Evolutionary conservation across 2,113 vertebrate genomes (phyloP).

Genomic region (Pseudopipra pipra): DNA sequence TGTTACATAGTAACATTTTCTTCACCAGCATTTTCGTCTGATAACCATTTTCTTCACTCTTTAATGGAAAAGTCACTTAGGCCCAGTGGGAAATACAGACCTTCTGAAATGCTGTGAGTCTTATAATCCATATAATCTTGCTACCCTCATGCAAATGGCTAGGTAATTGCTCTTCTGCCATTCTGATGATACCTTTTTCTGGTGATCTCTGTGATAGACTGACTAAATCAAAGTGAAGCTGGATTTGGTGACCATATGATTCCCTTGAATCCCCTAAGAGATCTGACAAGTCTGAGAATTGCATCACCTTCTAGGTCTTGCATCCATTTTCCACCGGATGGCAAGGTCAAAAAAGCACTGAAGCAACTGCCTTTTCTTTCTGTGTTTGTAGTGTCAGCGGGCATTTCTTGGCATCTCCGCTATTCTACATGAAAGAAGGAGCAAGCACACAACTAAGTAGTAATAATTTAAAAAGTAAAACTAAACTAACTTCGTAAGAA

Average conservation of each 20-base stretch:
- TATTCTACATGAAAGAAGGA: background rate
- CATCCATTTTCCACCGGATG: background rate
- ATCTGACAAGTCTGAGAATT: background rate
- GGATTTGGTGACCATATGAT: background rate
- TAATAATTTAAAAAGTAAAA: background rate
- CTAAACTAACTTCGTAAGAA: background rate
- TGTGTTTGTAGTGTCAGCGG: fast-evolving
- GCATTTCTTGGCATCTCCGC: background rate
- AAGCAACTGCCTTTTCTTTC: background rate
- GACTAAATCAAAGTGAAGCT: background rate
- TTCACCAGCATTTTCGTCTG: background rate
- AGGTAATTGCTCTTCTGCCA: background rate
- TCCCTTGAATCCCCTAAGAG: background rate
- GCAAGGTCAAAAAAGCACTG: background rate
- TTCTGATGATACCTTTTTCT: background rate
- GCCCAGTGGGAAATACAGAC: background rate
- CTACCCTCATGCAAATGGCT: background rate
- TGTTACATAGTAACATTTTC: background rate
- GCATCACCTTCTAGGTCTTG: background rate
- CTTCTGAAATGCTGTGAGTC: background rate
- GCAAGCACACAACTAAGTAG: background rate
- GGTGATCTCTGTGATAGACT: background rate
- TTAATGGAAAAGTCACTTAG: conserved; percentile 28
- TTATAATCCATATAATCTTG: background rate
- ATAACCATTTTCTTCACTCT: conserved; percentile 26